phyloP scores from a whole-genome alignment of 2,888 invertebrate genomes.

The Malacosoma neustria region DNA sequence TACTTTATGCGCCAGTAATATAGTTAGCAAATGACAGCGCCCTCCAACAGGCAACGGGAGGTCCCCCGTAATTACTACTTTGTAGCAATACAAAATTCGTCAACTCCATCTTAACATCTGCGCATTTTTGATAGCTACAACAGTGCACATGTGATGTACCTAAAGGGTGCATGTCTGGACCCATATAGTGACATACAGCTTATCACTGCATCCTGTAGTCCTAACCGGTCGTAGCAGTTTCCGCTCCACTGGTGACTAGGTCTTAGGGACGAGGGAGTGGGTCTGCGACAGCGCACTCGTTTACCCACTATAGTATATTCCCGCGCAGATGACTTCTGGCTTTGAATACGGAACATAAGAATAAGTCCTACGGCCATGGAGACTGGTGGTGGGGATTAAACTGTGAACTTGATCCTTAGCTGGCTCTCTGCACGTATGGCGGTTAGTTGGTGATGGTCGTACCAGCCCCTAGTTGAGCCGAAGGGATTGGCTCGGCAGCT shows the following conservation, averaged over 20 bases:
- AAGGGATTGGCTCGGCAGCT: slow-evolving; percentile 6
- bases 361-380: slow-evolving; percentile 12
- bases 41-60: too few species aligned
- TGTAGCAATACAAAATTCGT: too few species aligned
- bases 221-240: slow-evolving; percentile 1
- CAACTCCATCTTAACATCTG: too few species aligned
- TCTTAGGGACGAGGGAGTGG: slow-evolving; percentile 2
- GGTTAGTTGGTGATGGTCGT: slow-evolving; percentile 15
- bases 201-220: slow-evolving; percentile 1
- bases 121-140: too few species aligned
- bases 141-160: slow-evolving; percentile 2
- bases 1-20: too few species aligned
- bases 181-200: neutral
- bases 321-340: slow-evolving; percentile 11
- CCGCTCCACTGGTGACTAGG: neutral
- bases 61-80: too few species aligned
- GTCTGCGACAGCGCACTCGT: slow-evolving; percentile 9
- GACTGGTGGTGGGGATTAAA: slow-evolving; percentile 9
- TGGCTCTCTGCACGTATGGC: slow-evolving; percentile 15
- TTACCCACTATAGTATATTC: slow-evolving; percentile 10
- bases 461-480: slow-evolving; percentile 11
- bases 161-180: slow-evolving; percentile 1
- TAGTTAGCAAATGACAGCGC: too few species aligned
- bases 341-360: neutral
- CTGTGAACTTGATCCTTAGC: slow-evolving; percentile 11